Conservation (phyloP, 2,113 vertebrate species). For the Xiphorhynchus elegans region DNA sequence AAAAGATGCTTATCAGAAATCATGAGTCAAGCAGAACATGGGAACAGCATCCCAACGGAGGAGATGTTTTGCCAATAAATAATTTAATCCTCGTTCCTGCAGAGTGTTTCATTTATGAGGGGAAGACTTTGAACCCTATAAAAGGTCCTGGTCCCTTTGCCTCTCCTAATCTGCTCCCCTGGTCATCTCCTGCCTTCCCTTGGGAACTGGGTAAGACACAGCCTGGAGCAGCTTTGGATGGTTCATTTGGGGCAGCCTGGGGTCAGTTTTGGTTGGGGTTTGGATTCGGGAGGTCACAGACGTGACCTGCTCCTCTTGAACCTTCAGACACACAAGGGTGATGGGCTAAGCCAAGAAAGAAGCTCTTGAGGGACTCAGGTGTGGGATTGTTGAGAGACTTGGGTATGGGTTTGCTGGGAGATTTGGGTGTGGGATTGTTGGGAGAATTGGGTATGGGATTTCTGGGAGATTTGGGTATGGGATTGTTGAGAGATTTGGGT, state of each 20-base stretch:
- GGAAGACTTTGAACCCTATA: not conserved
- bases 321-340: not conserved
- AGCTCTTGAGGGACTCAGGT: not conserved
- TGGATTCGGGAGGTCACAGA: not conserved
- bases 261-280: not conserved
- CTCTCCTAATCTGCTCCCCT: not conserved
- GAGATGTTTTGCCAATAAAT: slow-evolving; percentile 45
- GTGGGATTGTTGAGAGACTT: no score
- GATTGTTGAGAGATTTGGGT: no score
- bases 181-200: not conserved
- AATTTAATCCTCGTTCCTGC: slow-evolving; percentile 51
- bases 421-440: no score
- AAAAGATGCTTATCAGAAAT: slow-evolving; percentile 50
- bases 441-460: no score
- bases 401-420: no score
- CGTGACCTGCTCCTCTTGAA: not conserved
- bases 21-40: slow-evolving; percentile 27
- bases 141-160: not conserved
- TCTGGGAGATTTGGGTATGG: no score
- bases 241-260: not conserved
- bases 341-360: not conserved
- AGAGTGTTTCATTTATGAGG: not conserved
- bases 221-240: not conserved
- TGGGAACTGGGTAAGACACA: not conserved
- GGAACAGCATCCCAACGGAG: slow-evolving; percentile 34